phyloP scores from a whole-genome alignment of 37 sponge, comb jelly and placozoan genomes.

The Mnemiopsis leidyi region DNA sequence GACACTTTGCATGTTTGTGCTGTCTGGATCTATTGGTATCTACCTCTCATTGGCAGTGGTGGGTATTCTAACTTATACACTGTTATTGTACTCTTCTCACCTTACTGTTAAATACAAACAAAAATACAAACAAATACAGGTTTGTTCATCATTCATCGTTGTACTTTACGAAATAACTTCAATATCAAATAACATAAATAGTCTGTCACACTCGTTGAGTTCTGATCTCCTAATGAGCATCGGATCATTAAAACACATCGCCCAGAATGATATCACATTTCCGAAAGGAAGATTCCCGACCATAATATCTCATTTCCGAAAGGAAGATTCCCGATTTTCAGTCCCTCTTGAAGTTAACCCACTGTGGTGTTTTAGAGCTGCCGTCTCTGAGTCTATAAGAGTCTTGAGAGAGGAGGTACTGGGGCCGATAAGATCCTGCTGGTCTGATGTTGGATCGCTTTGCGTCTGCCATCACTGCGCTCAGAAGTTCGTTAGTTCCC shows the following conservation, averaged over 20 bases:
- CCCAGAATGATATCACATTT: no score
- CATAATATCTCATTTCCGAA: no score
- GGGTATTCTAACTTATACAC: not conserved
- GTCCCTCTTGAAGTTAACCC: constrained; percentile 22
- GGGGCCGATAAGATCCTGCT: not conserved
- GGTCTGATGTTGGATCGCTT: constrained; percentile 11
- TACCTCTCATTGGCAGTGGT: constrained; percentile 34
- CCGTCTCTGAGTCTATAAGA: constrained; percentile 36
- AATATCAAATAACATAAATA: not conserved
- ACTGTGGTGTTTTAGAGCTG: not conserved
- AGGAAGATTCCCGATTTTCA: not conserved
- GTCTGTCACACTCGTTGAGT: no score
- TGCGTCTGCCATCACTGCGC: constrained; percentile 39
- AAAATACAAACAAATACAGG: no score
- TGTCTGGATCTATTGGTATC: not conserved
- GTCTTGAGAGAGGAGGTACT: constrained; percentile 11
- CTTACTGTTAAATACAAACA: not conserved
- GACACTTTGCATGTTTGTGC: not conserved
- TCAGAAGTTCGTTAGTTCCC: constrained; percentile 33
- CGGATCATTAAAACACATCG: no score
- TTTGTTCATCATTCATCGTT: not conserved
- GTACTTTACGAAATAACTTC: not conserved
- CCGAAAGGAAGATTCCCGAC: not conserved
- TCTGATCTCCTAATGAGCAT: no score
- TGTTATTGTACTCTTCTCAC: not conserved